A percentile compares a stretch with the other conserved stretches of the same genome.
These are phyloP conservation scores for Strigops habroptila DNA, from an alignment of 2,113 vertebrate species.

Conservation along the genomic window DNA sequence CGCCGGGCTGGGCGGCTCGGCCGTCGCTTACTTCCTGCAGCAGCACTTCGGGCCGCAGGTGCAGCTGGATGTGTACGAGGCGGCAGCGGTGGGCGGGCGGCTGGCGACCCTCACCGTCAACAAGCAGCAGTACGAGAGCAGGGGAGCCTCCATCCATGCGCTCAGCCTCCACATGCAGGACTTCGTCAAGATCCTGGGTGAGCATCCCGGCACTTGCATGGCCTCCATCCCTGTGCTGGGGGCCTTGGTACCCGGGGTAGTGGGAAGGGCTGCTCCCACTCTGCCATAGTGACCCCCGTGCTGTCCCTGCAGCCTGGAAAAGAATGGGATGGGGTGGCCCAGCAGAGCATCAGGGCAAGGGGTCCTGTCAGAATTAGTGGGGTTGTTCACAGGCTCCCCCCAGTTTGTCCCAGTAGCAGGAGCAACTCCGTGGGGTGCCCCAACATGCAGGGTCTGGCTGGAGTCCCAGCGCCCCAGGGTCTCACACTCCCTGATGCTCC, in stretches of 20 bases:
- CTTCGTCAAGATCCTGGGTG: conserved; percentile 93
- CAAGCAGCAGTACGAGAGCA: conserved; percentile 91
- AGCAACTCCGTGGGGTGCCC: neutral
- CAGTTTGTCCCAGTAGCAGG: neutral
- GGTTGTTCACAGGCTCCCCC: neutral
- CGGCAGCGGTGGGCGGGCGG: conserved; percentile 85
- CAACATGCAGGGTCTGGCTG: fast-evolving
- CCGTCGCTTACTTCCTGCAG: conserved; percentile 88
- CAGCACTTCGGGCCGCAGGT: conserved; percentile 95
- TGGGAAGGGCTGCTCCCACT: neutral
- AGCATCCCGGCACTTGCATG: neutral
- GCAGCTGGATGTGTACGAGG: conserved; percentile 91
- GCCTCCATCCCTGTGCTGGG: neutral
- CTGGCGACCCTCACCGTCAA: conserved; percentile 92
- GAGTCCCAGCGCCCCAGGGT: neutral
- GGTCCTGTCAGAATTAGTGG: neutral
- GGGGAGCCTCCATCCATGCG: conserved; percentile 90
- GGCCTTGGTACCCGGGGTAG: too few species aligned
- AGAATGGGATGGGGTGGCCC: neutral
- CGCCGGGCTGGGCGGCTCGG: conserved; percentile 91
- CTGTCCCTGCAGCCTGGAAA: neutral
- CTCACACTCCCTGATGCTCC: neutral
- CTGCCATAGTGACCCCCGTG: fast-evolving
- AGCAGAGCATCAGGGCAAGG: neutral
- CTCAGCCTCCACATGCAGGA: conserved; percentile 97